phyloP scores from a whole-genome alignment of 2,888 invertebrate genomes.

The Abrostola triplasia region DNA sequence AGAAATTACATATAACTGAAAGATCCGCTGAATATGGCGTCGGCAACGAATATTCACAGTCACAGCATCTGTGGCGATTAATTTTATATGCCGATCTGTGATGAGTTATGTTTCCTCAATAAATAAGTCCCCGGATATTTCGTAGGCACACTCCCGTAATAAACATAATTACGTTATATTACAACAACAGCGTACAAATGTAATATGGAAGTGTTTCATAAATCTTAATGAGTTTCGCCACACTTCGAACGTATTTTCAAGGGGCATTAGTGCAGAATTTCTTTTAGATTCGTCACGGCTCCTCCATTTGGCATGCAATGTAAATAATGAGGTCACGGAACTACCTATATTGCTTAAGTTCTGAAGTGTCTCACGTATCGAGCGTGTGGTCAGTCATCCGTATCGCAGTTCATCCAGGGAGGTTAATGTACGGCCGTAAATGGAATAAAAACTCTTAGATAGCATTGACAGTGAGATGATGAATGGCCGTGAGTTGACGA shows the following conservation, averaged over 20 bases:
- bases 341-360: constrained; percentile 41
- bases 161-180: constrained; percentile 24
- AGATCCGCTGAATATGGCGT: constrained; percentile 25
- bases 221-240: constrained; percentile 35
- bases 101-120: constrained; percentile 64
- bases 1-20: constrained; percentile 41
- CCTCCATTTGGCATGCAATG: constrained; percentile 39
- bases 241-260: constrained; percentile 34
- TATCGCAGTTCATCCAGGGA: constrained; percentile 68
- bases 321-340: constrained; percentile 45
- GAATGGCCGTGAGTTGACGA: constrained; percentile 72
- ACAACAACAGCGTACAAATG: constrained; percentile 18
- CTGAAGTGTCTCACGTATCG: constrained; percentile 44
- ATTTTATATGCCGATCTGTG: constrained; percentile 50
- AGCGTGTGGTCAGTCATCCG: constrained; percentile 62
- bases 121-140: constrained; percentile 58
- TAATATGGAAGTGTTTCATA: constrained; percentile 27
- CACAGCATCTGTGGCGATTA: constrained; percentile 37
- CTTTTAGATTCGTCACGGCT: constrained; percentile 46
- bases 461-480: constrained; percentile 80
- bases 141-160: constrained; percentile 27
- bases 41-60: constrained; percentile 14
- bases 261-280: constrained; percentile 41
- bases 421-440: constrained; percentile 75
- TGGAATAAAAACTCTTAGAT: constrained; percentile 79